These are phyloP conservation scores for Mimumesa dahlbomi DNA, from an alignment of 2,888 invertebrate genomes.

Conservation along the genomic window DNA sequence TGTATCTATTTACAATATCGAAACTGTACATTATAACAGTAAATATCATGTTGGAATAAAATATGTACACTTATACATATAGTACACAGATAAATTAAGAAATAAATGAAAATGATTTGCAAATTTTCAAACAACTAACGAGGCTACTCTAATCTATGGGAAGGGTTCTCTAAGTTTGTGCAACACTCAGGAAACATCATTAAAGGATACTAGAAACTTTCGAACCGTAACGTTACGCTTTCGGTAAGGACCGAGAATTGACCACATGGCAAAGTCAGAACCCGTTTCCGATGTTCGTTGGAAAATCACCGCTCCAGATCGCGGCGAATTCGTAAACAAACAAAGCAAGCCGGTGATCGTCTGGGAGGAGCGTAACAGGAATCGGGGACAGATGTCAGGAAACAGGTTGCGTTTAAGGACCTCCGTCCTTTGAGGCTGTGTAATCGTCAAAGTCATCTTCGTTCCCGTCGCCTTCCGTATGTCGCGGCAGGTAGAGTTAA, in stretches of 20 bases:
- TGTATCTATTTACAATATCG: too few species aligned
- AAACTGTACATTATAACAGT: too few species aligned
- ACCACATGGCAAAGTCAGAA: conserved; percentile 35
- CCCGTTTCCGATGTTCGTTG: conserved; percentile 21
- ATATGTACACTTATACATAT: too few species aligned
- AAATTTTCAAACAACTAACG: neutral
- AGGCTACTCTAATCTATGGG: neutral
- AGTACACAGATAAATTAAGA: too few species aligned
- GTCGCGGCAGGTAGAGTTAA: conserved; percentile 31
- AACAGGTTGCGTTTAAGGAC: conserved; percentile 54
- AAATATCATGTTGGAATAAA: too few species aligned
- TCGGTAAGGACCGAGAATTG: neutral
- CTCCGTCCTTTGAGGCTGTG: conserved; percentile 31
- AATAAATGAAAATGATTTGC: too few species aligned
- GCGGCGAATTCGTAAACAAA: conserved; percentile 58
- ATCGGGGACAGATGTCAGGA: conserved; percentile 55
- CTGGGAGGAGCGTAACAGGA: too few species aligned
- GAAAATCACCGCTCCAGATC: conserved; percentile 53
- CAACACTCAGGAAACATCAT: neutral
- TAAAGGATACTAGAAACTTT: neutral
- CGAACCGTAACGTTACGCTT: conserved; percentile 1
- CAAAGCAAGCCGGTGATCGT: conserved; percentile 28
- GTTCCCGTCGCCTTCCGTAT: conserved; percentile 54
- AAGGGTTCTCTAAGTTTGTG: neutral
- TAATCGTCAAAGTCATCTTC: conserved; percentile 19